These are phyloP conservation scores for Coracias cyanogaster DNA, from an alignment of 2,797 vertebrate genomes.

Conservation along the genomic window DNA sequence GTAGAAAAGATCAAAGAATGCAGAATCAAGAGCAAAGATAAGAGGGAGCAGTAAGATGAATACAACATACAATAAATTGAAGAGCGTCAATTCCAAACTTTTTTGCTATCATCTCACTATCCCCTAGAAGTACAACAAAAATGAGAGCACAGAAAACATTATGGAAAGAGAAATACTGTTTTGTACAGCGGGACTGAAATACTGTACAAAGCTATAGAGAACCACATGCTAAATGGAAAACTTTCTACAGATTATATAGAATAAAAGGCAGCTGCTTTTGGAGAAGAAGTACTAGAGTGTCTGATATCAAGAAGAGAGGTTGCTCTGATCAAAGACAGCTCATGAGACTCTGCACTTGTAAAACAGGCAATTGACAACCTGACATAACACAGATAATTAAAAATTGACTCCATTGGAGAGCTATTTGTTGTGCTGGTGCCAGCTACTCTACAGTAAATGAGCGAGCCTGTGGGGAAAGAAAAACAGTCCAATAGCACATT, in stretches of 20 bases:
- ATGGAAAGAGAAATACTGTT: not conserved
- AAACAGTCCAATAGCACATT: not conserved
- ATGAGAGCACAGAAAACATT: not conserved
- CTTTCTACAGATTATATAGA: not conserved
- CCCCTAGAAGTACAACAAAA: not conserved
- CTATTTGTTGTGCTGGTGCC: not conserved
- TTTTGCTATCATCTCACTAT: not conserved
- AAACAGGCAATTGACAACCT: not conserved
- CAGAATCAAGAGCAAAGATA: not conserved
- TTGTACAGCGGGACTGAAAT: not conserved
- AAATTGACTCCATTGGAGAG: conserved; percentile 13
- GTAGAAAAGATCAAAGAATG: not conserved
- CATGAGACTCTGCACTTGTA: not conserved
- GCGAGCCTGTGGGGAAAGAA: not conserved
- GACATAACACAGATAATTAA: conserved; percentile 44
- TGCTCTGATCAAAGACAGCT: not conserved
- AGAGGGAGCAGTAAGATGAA: not conserved
- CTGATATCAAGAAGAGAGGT: accelerated
- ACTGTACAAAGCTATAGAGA: not conserved
- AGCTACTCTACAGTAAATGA: not conserved
- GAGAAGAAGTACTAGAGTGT: not conserved
- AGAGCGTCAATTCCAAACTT: not conserved
- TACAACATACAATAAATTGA: not conserved
- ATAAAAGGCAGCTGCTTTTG: not conserved
- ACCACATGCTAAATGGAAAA: not conserved